Conservation (phyloP, 2,888 invertebrate genomes). For the Polymixis lichenea region DNA sequence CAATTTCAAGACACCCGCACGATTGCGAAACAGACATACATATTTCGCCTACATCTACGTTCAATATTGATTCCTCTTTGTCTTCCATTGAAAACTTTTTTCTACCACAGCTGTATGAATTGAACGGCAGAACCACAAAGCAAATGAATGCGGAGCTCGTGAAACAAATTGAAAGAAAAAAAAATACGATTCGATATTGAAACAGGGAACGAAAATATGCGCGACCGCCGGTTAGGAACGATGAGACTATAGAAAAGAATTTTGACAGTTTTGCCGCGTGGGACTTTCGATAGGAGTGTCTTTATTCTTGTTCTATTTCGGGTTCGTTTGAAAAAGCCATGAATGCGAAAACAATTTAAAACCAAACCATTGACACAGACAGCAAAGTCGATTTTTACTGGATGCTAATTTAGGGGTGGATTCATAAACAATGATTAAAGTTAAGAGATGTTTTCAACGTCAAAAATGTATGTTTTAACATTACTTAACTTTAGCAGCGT, state of each 20-base stretch:
- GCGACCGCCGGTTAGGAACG: conserved; percentile 48
- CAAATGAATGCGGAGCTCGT: conserved; percentile 68
- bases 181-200: conserved; percentile 66
- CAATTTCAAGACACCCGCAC: neutral
- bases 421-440: too few species aligned
- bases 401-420: too few species aligned
- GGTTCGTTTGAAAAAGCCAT: neutral
- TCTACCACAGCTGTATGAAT: conserved; percentile 67
- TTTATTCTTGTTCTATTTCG: conserved; percentile 26
- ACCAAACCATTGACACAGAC: neutral
- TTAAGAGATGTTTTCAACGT: too few species aligned
- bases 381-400: neutral
- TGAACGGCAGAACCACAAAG: conserved; percentile 69
- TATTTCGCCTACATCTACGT: conserved; percentile 46
- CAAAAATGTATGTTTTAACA: too few species aligned
- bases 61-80: conserved; percentile 63
- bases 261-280: conserved; percentile 42
- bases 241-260: conserved; percentile 40
- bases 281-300: conserved; percentile 21
- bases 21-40: conserved; percentile 31
- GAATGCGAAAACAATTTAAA: neutral
- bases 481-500: too few species aligned
- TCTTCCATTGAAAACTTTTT: conserved; percentile 67
- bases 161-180: conserved; percentile 67
- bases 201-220: conserved; percentile 61